phyloP scores from a whole-genome alignment of 1,140 invertebrate species.

The Zaprionus camerounensis region DNA sequence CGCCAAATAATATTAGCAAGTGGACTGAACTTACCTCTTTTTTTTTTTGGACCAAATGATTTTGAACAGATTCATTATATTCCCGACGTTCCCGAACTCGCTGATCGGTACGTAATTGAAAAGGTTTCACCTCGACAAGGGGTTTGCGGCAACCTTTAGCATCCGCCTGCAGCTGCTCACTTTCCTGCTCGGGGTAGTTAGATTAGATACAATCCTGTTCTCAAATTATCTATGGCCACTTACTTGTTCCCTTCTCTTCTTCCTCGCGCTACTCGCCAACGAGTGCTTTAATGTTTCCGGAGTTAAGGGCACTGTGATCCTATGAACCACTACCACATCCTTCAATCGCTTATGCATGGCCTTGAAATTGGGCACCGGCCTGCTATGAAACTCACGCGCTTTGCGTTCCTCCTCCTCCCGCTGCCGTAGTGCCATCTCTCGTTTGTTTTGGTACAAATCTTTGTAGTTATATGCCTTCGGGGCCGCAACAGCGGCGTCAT shows the following conservation, averaged over 20 bases:
- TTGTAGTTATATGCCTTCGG: constrained; percentile 58
- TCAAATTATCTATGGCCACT: not conserved
- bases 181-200: constrained; percentile 1
- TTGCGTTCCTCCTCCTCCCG: constrained; percentile 69
- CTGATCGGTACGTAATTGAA: constrained; percentile 62
- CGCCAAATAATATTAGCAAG: not conserved
- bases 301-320: constrained; percentile 64
- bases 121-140: constrained; percentile 46
- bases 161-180: constrained; percentile 15
- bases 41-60: constrained; percentile 48
- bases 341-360: constrained; percentile 54
- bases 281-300: constrained; percentile 66
- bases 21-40: constrained; percentile 67
- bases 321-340: constrained; percentile 43
- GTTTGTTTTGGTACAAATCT: constrained; percentile 60
- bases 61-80: constrained; percentile 60
- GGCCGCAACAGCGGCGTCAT: not conserved
- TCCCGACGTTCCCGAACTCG: constrained; percentile 69
- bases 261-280: constrained; percentile 13
- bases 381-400: constrained; percentile 70
- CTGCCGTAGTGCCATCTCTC: constrained; percentile 40
- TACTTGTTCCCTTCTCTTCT: constrained; percentile 29
- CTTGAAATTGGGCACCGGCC: constrained; percentile 74
- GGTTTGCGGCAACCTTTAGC: constrained; percentile 10
- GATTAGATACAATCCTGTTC: not conserved